phyloP scores from a whole-genome alignment of 2,113 vertebrate species.

The Micronycteris hirsuta region DNA sequence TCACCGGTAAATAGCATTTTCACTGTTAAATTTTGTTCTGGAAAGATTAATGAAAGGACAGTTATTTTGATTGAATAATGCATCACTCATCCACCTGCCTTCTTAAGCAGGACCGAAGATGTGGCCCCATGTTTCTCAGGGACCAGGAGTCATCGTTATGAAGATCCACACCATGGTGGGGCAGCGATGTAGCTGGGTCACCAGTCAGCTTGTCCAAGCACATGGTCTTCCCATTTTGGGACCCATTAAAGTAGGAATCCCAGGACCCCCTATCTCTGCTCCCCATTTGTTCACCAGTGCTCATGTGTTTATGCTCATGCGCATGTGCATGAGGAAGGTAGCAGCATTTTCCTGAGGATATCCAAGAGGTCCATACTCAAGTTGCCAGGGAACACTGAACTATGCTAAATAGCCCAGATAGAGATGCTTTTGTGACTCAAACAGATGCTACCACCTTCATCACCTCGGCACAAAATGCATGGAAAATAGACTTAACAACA shows the following conservation, averaged over 20 bases:
- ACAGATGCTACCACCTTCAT: not conserved
- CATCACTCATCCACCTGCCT: not conserved
- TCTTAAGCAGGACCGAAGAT: not conserved
- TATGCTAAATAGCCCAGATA: not conserved
- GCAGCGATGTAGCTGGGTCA: fast-evolving
- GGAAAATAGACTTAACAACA: not conserved
- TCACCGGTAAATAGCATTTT: not conserved
- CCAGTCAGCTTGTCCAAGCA: not conserved
- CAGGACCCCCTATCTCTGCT: fast-evolving
- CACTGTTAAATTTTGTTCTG: not conserved
- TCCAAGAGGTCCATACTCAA: not conserved
- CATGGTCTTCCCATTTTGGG: not conserved
- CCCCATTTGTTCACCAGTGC: not conserved
- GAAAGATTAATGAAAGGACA: not conserved
- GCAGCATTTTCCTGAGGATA: not conserved
- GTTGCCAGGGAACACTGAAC: not conserved
- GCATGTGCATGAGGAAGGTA: not conserved
- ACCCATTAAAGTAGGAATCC: not conserved
- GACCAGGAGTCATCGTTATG: not conserved
- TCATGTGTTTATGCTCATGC: not conserved
- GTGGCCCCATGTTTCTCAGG: not conserved
- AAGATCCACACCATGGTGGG: fast-evolving
- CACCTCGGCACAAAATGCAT: not conserved
- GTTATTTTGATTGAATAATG: not conserved
- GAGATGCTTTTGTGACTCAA: not conserved